Evolutionary conservation across 2,888 invertebrate species (phyloP).

Genomic region (Lucinisca nassula): DNA sequence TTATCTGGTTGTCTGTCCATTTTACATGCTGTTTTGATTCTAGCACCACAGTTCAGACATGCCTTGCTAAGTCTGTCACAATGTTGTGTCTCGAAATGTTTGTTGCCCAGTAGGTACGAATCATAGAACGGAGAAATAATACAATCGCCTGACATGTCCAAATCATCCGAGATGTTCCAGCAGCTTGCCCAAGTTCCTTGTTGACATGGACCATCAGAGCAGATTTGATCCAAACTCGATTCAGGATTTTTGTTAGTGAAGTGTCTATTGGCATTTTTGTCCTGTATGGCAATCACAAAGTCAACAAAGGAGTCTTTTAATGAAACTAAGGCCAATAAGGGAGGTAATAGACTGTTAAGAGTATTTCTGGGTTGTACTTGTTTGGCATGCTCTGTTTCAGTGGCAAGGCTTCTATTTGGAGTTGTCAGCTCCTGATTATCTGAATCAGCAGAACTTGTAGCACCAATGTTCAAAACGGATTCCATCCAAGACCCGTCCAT

Average conservation of each 20-base stretch:
- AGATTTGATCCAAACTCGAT: constrained; percentile 31
- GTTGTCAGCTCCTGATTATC: neutral
- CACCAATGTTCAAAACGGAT: neutral
- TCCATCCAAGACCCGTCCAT: neutral
- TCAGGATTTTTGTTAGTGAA: neutral
- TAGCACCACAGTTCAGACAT: neutral
- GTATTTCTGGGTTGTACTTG: constrained; percentile 5
- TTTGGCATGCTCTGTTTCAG: neutral
- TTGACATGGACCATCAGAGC: constrained; percentile 67
- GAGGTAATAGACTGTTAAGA: constrained; percentile 64
- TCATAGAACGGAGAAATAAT: constrained; percentile 13
- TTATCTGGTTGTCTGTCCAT: neutral
- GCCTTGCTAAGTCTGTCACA: neutral
- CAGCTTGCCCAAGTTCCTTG: constrained; percentile 54
- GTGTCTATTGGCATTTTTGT: neutral
- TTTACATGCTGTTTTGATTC: neutral
- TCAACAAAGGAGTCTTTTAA: constrained; percentile 70
- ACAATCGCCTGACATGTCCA: constrained; percentile 37
- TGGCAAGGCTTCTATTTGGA: neutral
- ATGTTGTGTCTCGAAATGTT: neutral
- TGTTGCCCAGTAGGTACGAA: neutral
- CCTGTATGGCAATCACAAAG: constrained; percentile 67
- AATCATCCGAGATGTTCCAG: constrained; percentile 58
- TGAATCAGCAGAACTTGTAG: neutral
- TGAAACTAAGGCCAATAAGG: constrained; percentile 73